phyloP scores from a whole-genome alignment of 2,797 vertebrate species.

The Enoplosus armatus region DNA sequence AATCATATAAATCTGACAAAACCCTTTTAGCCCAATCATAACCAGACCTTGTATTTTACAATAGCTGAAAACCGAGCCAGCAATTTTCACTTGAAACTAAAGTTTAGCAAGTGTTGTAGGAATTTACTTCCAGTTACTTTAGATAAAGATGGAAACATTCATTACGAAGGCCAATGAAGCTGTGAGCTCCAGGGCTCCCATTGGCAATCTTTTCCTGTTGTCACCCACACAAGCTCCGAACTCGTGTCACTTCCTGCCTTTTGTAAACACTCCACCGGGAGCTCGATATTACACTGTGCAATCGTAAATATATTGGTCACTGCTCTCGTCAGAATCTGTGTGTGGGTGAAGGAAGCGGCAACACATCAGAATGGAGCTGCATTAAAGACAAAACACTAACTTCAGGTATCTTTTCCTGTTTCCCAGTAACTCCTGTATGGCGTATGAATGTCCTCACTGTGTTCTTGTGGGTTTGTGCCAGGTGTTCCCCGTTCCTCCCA shows the following conservation, averaged over 20 bases:
- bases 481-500: not conserved
- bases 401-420: constrained; percentile 9
- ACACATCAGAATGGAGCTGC: constrained; percentile 26
- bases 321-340: constrained; percentile 40
- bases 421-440: constrained; percentile 5
- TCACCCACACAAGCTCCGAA: constrained; percentile 59
- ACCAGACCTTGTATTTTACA: constrained; percentile 27
- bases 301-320: constrained; percentile 69
- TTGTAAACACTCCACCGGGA: constrained; percentile 72
- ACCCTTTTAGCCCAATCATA: constrained; percentile 11
- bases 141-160: constrained; percentile 16
- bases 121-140: constrained; percentile 35
- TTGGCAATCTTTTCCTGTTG: constrained; percentile 38
- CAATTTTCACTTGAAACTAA: constrained; percentile 16
- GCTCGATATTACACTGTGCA: constrained; percentile 64
- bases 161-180: constrained; percentile 25
- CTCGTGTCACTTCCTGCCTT: constrained; percentile 74
- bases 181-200: constrained; percentile 1
- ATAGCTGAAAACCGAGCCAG: constrained; percentile 9
- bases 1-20: constrained; percentile 44
- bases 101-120: not conserved
- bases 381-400: constrained; percentile 26
- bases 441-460: constrained; percentile 4
- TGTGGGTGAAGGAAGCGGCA: constrained; percentile 16
- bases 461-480: not conserved